Base-by-base conservation (phyloP, 2,113 vertebrate species). In the Verasper variegatus region DNA sequence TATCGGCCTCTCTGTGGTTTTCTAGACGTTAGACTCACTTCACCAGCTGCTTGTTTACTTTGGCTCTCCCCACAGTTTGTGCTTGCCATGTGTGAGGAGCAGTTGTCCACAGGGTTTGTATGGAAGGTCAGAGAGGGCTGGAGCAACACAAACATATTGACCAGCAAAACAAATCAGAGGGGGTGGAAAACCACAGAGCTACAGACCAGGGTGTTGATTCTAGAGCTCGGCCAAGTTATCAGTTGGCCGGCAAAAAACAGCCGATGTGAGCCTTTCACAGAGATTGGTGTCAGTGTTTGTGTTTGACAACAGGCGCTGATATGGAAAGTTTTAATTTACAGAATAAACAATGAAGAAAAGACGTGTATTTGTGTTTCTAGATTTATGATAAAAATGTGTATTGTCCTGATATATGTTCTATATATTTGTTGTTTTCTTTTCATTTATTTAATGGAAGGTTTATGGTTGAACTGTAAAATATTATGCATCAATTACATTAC, bases 101-200 rank as follows among this genome's bases (percentile, higher is more conserved):
- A 18, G 15, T 23, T 66, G 17, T 64, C 37, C 31, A n/a, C 42
- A 10, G 27, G 18, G 7, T 78, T 60, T 68, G 24, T 68, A 35
- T 31, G 61, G 2, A 57, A 35, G 51, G 49, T 73, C 55, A 7
- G 56, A 45, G 55, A 85, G 64, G 78, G 21, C 31, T 3, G 0
- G 21, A 64, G 66, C 26, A 24, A 23, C 26, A 20, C 51, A 78
- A 79, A 76, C 74, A 71, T 51, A 75, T 27, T 66, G 74, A 74
- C 65, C 83, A 9, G 27, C 42, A 68, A 75, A 72, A 71, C 65
- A 74, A 77, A 82, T 81, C 61, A 31, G 65, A 64, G 68, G 55
- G 8, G 49, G 51, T 31, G 13, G n/a, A 76, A 69, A 72, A 13
- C 21, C 12, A 26, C 13, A 10, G 0, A 54, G 17, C 26, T 59